Base-by-base conservation (phyloP, 2,113 vertebrate genomes). In the Rafetus swinhoei region DNA sequence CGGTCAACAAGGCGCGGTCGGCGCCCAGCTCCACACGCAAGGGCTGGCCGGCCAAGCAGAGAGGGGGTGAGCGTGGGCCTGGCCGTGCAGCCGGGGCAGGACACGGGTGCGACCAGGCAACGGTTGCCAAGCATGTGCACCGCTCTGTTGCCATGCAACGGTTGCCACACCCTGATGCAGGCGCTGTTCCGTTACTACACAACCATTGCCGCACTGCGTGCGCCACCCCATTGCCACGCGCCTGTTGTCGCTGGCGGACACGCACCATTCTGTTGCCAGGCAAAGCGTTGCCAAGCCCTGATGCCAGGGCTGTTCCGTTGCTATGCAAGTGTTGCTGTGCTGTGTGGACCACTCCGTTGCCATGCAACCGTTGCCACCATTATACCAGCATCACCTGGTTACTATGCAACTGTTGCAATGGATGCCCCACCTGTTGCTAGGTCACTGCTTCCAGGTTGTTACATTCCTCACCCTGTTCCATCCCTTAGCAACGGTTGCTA, bases 51-150 rank as follows among this genome's bases (percentile, higher is more conserved):
- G 82, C 91, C 81, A n/a, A 25, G 27, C 88, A 69, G 45, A 74
- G 1, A 60, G 15, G 39, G 55, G 97, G 97, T 97, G 87, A 96
- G 94, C 94, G 59, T 0, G 2, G 79, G n/a, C n/a, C n/a, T n/a
- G n/a, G n/a, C n/a, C 19, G 14, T 18, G 12, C 27, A 11, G 15
- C 10, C 10, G 3, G 18, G 45, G 10, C 2, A 5, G 69, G 72
- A 35, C 27, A 25, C 10, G 15, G 60, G 52, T 9, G 22, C 21
- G 39, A 6, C 32, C 18, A 9, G 7, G 32, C 32, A 35, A n/a
- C 32, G 4, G 32, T 69, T n/a, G 60, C 29, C 57, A 57, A 1
- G 8, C 56, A 57, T 21, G 56, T 9, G 21, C n/a, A 24, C 5
- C 16, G 4, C 19, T 35, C 9, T 5, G 24, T 35, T 59, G 9